Conservation (phyloP, 1,140 invertebrate species). For the Euglossa dilemma region DNA sequence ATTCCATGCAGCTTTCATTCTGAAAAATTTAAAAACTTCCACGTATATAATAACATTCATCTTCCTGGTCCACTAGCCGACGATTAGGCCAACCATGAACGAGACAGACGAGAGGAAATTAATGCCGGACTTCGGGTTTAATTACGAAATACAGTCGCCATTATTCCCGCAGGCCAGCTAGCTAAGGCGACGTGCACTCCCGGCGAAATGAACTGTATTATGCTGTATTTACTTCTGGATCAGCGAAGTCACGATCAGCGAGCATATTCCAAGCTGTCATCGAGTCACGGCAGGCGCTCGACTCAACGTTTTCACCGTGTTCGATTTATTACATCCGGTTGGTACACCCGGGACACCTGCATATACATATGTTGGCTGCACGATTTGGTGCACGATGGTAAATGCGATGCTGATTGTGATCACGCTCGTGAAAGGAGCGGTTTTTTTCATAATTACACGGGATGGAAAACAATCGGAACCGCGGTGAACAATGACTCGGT, state of each 20-base stretch:
- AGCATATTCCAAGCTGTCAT: constrained; percentile 62
- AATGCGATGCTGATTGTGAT: constrained; percentile 29
- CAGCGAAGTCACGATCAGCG: constrained; percentile 47
- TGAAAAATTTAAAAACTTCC: too few species aligned
- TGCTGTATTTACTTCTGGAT: constrained; percentile 51
- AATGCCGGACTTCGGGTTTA: constrained; percentile 4
- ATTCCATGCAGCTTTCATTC: too few species aligned
- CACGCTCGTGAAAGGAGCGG: neutral
- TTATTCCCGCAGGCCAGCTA: constrained; percentile 18
- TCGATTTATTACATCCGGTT: constrained; percentile 71
- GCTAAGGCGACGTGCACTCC: constrained; percentile 32
- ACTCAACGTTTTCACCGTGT: constrained; percentile 66
- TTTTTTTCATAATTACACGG: constrained; percentile 33
- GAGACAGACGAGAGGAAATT: neutral
- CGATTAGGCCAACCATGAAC: neutral
- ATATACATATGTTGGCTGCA: constrained; percentile 48
- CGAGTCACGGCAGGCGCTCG: constrained; percentile 65
- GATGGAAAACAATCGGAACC: neutral
- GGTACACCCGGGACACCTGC: constrained; percentile 61
- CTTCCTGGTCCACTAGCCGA: neutral
- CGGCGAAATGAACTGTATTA: constrained; percentile 49
- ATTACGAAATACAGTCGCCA: constrained; percentile 30
- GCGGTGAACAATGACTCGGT: neutral
- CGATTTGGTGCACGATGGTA: constrained; percentile 36
- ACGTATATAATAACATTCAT: too few species aligned